These are phyloP conservation scores for Campylomormyrus numenius DNA, from an alignment of 2,113 vertebrate species.

Conservation along the genomic window DNA sequence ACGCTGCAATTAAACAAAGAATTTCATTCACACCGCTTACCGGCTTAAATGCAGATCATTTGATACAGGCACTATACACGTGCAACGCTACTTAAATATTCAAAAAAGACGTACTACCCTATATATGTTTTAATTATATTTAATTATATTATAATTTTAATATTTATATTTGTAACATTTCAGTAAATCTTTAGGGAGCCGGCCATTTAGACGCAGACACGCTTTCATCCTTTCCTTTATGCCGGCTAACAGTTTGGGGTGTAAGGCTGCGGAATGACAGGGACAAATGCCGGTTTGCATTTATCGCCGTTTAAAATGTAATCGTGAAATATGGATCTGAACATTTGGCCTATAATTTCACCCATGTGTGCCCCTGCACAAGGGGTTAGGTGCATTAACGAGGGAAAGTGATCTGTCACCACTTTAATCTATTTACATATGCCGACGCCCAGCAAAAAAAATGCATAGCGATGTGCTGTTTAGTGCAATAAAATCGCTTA, in stretches of 20 bases:
- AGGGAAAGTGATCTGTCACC: background rate
- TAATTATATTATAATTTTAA: background rate
- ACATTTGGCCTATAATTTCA: background rate
- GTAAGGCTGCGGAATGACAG: background rate
- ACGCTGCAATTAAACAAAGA: background rate
- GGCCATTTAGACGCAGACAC: background rate
- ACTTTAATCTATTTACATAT: background rate
- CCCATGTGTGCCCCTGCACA: background rate
- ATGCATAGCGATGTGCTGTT: background rate
- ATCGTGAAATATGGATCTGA: background rate
- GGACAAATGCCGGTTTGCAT: background rate
- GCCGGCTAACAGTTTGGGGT: background rate
- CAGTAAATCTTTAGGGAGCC: background rate
- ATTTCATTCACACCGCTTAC: background rate
- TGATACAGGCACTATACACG: background rate
- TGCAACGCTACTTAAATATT: background rate
- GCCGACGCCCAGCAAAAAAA: constrained; percentile 8
- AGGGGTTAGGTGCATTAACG: background rate
- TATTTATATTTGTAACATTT: background rate
- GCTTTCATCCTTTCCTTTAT: background rate
- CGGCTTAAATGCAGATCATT: background rate
- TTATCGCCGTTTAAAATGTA: background rate
- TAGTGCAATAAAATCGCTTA: background rate
- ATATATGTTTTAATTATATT: background rate
- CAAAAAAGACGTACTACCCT: background rate